Evolutionary conservation across 2,797 vertebrate genomes (phyloP).

Genomic region (Aplochiton taeniatus): DNA sequence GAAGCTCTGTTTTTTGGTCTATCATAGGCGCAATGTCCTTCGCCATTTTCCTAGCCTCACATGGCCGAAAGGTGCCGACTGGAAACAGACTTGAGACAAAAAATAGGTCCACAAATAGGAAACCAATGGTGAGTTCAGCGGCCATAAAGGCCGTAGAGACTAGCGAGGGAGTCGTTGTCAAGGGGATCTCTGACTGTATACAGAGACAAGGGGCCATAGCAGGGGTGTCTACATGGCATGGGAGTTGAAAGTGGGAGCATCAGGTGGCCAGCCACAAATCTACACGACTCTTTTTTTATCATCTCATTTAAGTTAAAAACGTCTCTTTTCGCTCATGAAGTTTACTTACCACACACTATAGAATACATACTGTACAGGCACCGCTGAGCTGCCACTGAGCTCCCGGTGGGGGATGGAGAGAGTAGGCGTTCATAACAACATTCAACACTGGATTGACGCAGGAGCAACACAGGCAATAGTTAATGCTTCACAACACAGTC

Average conservation of each 20-base stretch:
- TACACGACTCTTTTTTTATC: slow-evolving; percentile 70
- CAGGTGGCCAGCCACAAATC: slow-evolving; percentile 87
- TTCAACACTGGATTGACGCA: slow-evolving; percentile 72
- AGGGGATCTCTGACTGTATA: not conserved
- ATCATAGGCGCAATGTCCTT: too few species aligned
- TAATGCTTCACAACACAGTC: slow-evolving; percentile 79
- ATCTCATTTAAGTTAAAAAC: slow-evolving; percentile 80
- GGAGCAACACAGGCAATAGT: slow-evolving; percentile 56
- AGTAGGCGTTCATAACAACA: slow-evolving; percentile 73
- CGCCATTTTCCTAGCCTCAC: too few species aligned
- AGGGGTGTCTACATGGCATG: slow-evolving; percentile 6
- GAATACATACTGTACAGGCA: slow-evolving; percentile 80
- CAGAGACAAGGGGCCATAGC: slow-evolving; percentile 19
- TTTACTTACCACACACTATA: slow-evolving; percentile 79
- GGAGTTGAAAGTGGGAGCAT: slow-evolving; percentile 59
- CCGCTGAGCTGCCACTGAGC: slow-evolving; percentile 34
- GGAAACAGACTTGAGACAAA: too few species aligned
- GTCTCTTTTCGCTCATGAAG: slow-evolving; percentile 66
- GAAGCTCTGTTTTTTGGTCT: too few species aligned
- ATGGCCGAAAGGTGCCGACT: too few species aligned
- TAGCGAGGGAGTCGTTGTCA: too few species aligned
- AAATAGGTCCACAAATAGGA: too few species aligned
- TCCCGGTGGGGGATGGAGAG: slow-evolving; percentile 27
- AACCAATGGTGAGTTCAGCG: too few species aligned
- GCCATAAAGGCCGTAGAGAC: too few species aligned